Evolutionary conservation across 2,888 invertebrate species (phyloP).

Genomic region (Allygus modestus): DNA sequence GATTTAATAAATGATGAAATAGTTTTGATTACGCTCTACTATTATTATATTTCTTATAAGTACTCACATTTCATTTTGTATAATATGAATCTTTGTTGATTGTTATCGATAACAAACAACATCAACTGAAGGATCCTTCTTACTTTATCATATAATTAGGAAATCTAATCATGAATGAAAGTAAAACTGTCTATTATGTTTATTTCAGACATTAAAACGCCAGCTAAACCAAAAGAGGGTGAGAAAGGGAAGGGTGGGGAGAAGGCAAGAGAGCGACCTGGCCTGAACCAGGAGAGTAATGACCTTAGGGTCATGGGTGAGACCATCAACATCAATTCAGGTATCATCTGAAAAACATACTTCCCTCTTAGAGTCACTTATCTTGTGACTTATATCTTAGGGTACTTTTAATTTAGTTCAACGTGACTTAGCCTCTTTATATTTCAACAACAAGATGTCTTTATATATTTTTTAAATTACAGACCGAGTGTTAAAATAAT

Average conservation of each 20-base stretch:
- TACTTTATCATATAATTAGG: too few relatives aligned
- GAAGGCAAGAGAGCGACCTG: slow-evolving; percentile 4
- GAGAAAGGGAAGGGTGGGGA: background rate
- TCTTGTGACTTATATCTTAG: background rate
- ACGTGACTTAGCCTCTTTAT: background rate
- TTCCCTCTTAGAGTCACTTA: background rate
- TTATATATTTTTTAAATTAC: too few relatives aligned
- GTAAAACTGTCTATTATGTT: too few relatives aligned
- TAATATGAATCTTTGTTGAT: too few relatives aligned
- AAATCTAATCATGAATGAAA: too few relatives aligned
- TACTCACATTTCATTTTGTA: too few relatives aligned
- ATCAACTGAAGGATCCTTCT: too few relatives aligned
- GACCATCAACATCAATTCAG: slow-evolving; percentile 33
- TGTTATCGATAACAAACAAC: too few relatives aligned
- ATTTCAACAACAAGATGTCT: background rate
- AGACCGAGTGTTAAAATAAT: too few relatives aligned
- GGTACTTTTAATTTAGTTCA: background rate
- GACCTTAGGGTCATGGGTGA: slow-evolving; percentile 37
- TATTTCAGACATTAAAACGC: background rate
- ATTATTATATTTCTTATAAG: too few relatives aligned
- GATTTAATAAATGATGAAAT: too few relatives aligned
- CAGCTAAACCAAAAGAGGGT: background rate
- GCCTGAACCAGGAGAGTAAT: slow-evolving; percentile 47
- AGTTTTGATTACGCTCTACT: too few relatives aligned
- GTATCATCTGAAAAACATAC: slow-evolving; percentile 7